Evolutionary conservation across 2,888 invertebrate species (phyloP).

Genomic region (Philereme vetulata): DNA sequence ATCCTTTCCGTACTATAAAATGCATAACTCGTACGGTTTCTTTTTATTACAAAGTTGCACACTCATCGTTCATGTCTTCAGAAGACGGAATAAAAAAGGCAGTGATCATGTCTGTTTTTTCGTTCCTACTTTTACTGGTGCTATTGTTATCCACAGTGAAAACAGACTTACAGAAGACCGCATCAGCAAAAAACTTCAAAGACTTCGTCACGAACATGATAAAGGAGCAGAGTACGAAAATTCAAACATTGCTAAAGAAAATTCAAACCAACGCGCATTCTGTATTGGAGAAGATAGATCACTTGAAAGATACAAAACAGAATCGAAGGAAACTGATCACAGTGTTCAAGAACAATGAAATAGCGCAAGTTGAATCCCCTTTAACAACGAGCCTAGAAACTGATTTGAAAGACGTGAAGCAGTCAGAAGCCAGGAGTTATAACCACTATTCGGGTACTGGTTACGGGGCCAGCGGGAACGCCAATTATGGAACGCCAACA

Average conservation of each 20-base stretch:
- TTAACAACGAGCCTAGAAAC: conserved; percentile 45
- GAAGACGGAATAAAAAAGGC: conserved; percentile 47
- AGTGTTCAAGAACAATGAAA: conserved; percentile 36
- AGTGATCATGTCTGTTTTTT: conserved; percentile 66
- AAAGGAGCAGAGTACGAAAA: conserved; percentile 71
- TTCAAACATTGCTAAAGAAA: conserved; percentile 65
- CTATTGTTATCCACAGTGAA: conserved; percentile 57
- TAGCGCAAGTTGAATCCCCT: conserved; percentile 66
- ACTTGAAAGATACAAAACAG: conserved; percentile 51
- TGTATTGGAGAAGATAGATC: conserved; percentile 64
- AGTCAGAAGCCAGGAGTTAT: conserved; percentile 57
- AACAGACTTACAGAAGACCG: conserved; percentile 51
- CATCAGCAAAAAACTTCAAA: conserved; percentile 62
- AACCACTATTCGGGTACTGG: conserved; percentile 62
- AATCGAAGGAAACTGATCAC: conserved; percentile 26
- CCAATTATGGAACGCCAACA: conserved; percentile 59
- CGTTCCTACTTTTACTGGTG: conserved; percentile 58
- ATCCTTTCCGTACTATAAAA: conserved; percentile 52
- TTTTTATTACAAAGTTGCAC: conserved; percentile 44
- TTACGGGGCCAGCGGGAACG: conserved; percentile 62
- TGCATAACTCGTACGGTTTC: conserved; percentile 36
- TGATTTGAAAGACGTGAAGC: conserved; percentile 37
- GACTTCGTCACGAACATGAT: conserved; percentile 65
- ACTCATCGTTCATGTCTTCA: conserved; percentile 62
- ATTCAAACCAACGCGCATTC: conserved; percentile 70